A percentile compares a stretch with the other conserved stretches of the same genome.
Evolutionary conservation across 2,113 vertebrate genomes (phyloP).

Genomic region (Anoplopoma fimbria): DNA sequence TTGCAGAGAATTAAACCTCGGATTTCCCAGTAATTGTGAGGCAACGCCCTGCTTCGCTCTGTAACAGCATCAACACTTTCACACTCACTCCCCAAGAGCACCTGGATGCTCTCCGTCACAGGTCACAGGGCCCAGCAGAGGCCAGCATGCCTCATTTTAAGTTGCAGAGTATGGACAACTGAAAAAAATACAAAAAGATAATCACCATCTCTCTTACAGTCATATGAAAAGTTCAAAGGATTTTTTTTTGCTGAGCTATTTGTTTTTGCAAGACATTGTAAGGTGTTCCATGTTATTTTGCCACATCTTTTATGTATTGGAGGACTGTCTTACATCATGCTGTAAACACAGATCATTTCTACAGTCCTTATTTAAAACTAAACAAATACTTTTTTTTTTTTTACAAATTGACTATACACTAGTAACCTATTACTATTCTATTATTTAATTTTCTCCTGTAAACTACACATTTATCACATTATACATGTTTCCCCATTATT

Average conservation of each 20-base stretch:
- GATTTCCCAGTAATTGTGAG: background rate
- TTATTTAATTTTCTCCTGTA: background rate
- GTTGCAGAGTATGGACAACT: background rate
- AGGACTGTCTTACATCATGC: background rate
- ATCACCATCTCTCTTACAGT: background rate
- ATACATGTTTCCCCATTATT: background rate
- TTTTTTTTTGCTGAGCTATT: background rate
- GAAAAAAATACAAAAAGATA: background rate
- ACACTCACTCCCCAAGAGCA: background rate
- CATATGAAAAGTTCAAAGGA: background rate
- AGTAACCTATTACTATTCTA: background rate
- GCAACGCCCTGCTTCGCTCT: constrained; percentile 22
- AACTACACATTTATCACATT: background rate
- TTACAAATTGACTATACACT: background rate
- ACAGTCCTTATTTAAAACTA: too few relatives aligned
- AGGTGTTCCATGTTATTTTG: background rate
- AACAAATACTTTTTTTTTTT: background rate
- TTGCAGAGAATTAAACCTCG: background rate
- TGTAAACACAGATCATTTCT: background rate
- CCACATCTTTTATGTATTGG: background rate
- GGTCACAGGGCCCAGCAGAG: background rate
- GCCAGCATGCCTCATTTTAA: background rate
- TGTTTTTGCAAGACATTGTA: background rate
- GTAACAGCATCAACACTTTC: background rate
- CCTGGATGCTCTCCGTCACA: background rate